Base-by-base conservation (phyloP, 1,140 invertebrate species). In the Atopsyche davidsoni region DNA sequence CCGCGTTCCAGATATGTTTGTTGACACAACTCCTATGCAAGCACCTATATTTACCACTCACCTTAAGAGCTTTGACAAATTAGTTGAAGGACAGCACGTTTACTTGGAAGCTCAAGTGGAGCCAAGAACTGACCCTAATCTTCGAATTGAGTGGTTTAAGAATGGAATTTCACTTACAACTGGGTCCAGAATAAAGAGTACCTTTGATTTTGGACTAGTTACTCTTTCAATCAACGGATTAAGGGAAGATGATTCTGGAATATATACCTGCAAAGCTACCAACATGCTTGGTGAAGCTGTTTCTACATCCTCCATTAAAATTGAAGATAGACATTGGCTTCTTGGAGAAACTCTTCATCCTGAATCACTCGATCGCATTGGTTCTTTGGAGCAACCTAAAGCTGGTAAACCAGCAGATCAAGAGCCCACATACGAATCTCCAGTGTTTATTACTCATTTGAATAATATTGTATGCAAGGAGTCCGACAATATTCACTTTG, bases 81-180 rank as follows among this genome's bases (percentile, higher is more conserved):
- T 95, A 3, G 75, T 84, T 36, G 93, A 96, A 78, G 87, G 88
- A 32, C 84, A 96, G 68, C 87, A 92, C 63, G 85, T 96, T 2
- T 86, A 91, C 60, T 75, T 99, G 53, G 94, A 98, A 71, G 93
- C 92, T 50, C 89, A 93, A 69, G 87, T 96, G 3, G 91, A 95
- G 64, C 96, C 96, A n/a, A 80, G 93, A 61, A 87, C 89, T 28
- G 96, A 98, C 79, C 94, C 96, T 0, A 89, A 95, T 62, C 77
- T 95, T 3, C 78, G 81, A 42, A 83, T 92, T 23, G 89, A 92
- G 67, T 93, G 92, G 92, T 94, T 89, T 66, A 93, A 93, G 63
- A 94, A 96, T 66, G 89, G 91, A 19, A 69, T 90, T n/a, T 78
- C 85, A 10, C 68, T 93, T 11, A 86, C 86, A 46, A 90, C 86